Conservation (phyloP, 2,113 vertebrate species). For the Calidris pygmaea region DNA sequence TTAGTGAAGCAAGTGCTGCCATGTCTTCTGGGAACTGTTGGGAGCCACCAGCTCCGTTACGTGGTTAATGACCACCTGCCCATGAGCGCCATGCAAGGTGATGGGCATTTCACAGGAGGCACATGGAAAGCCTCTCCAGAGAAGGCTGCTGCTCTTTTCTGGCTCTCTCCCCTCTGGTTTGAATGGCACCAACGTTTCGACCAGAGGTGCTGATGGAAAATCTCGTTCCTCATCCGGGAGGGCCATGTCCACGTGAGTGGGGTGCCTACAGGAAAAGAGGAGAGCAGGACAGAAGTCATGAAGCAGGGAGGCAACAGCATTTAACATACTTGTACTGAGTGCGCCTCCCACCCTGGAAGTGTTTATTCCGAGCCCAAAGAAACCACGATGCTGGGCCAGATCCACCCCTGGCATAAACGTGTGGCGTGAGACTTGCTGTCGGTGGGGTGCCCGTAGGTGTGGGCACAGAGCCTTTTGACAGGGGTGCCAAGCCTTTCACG, state of each 20-base stretch:
- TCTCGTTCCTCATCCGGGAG: neutral
- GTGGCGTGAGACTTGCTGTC: neutral
- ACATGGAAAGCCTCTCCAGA: neutral
- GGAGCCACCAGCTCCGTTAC: fast-evolving
- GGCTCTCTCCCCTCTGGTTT: neutral
- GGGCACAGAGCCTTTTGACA: neutral
- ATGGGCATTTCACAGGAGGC: neutral
- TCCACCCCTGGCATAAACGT: neutral
- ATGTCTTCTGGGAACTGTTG: fast-evolving
- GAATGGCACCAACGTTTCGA: neutral
- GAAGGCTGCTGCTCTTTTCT: neutral
- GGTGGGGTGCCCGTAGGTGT: neutral
- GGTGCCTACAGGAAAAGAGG: neutral
- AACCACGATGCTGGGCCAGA: neutral
- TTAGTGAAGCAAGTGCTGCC: neutral
- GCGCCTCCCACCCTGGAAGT: neutral
- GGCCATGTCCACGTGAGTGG: neutral
- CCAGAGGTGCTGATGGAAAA: neutral
- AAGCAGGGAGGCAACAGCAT: neutral
- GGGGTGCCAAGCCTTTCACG: too few species aligned
- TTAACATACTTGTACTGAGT: neutral
- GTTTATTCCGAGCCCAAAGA: neutral
- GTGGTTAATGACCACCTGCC: neutral
- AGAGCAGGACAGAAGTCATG: fast-evolving
- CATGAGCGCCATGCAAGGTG: fast-evolving